Evolutionary conservation across 2,113 vertebrate genomes (phyloP).

Genomic region (Fregata magnificens): DNA sequence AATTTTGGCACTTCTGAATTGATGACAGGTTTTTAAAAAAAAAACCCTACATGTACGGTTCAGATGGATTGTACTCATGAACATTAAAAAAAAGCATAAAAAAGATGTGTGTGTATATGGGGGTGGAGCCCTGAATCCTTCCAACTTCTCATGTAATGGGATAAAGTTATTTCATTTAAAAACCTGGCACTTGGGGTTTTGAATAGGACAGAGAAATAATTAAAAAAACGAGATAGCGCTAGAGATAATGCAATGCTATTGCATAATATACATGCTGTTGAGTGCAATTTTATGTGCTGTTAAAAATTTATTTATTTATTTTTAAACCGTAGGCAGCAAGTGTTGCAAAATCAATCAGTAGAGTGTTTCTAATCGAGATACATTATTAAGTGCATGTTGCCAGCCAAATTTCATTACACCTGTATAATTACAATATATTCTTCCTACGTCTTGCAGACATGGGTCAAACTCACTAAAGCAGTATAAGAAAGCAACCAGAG

Average conservation of each 20-base stretch:
- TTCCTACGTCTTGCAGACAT: not conserved
- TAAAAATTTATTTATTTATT: not conserved
- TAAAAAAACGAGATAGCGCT: not conserved
- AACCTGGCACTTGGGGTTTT: not conserved
- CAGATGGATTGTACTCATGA: not conserved
- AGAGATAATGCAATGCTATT: not conserved
- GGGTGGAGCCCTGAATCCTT: not conserved
- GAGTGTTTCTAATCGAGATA: not conserved
- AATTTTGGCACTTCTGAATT: conserved; percentile 38
- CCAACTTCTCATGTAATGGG: not conserved
- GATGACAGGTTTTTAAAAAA: not conserved
- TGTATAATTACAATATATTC: not conserved
- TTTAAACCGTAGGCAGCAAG: not conserved
- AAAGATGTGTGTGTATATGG: not conserved
- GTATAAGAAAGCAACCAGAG: not conserved
- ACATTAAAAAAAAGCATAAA: not conserved
- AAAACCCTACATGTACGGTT: not conserved
- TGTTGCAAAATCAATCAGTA: not conserved
- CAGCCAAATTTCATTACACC: not conserved
- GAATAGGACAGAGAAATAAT: not conserved
- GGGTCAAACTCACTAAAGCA: not conserved
- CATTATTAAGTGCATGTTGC: not conserved
- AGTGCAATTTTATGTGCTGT: not conserved
- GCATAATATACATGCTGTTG: not conserved
- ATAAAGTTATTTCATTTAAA: not conserved